Evolutionary conservation across 1,140 invertebrate species (phyloP).

Genomic region (Drosophila ohnishii): DNA sequence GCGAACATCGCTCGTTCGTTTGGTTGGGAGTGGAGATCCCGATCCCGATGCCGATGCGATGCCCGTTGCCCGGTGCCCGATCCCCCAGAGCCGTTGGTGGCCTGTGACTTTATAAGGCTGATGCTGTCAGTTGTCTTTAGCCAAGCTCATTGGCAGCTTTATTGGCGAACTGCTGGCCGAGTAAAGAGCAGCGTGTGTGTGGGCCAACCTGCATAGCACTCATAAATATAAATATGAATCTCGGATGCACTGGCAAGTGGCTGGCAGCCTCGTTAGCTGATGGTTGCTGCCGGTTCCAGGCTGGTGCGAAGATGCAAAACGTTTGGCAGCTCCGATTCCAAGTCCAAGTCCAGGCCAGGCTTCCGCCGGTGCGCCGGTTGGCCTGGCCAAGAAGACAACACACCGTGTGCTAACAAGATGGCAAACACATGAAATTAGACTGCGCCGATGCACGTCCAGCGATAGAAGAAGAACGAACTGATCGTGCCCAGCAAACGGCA

Average conservation of each 20-base stretch:
- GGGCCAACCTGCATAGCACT: slow-evolving; percentile 65
- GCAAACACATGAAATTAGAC: slow-evolving; percentile 81
- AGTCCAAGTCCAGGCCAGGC: slow-evolving; percentile 8
- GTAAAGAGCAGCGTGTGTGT: slow-evolving; percentile 43
- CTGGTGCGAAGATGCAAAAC: slow-evolving; percentile 77
- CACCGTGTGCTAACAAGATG: slow-evolving; percentile 69
- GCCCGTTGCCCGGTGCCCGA: neutral
- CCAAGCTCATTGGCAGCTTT: slow-evolving; percentile 75
- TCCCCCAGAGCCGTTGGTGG: slow-evolving; percentile 49
- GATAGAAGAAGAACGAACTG: slow-evolving; percentile 71
- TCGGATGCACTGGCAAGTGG: slow-evolving; percentile 60
- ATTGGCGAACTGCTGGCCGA: slow-evolving; percentile 42
- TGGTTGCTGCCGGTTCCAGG: slow-evolving; percentile 19
- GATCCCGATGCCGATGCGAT: slow-evolving; percentile 25
- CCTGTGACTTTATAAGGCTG: slow-evolving; percentile 75
- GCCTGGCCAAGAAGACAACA: slow-evolving; percentile 20
- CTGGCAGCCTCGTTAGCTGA: slow-evolving; percentile 57
- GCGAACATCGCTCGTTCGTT: slow-evolving; percentile 6
- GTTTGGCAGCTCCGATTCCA: slow-evolving; percentile 35
- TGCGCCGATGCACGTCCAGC: slow-evolving; percentile 74
- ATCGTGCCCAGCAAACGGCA: slow-evolving; percentile 66
- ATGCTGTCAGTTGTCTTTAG: slow-evolving; percentile 73
- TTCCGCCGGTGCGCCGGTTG: slow-evolving; percentile 15
- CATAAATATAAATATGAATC: slow-evolving; percentile 79
- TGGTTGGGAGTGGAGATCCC: slow-evolving; percentile 28